Base-by-base conservation (phyloP, 2,113 vertebrate species). In the Pardalotus punctatus region DNA sequence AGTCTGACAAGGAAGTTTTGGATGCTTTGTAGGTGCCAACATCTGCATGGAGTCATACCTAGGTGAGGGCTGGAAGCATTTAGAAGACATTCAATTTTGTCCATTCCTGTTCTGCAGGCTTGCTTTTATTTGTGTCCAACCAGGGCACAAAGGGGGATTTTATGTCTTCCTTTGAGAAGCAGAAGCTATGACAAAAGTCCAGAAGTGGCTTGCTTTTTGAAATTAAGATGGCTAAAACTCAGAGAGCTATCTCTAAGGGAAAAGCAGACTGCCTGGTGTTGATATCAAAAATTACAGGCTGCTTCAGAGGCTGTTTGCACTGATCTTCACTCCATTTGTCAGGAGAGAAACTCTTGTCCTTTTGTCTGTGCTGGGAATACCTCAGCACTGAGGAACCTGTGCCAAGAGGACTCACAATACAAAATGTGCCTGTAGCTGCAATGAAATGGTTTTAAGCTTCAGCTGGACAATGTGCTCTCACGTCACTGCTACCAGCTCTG, bases 381-480 rank as follows among this genome's bases (percentile, higher is more conserved):
- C n/a, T 58, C 54, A 84, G 48, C 58, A 13, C 20, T 25, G 53
- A 54, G 45, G 28, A 40, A 11, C 38, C 22, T 67, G 51, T 40
- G 43, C 67, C 8, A 5, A 65, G 64, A 48, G 35, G 53, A 31
- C 35, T 64, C 29, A 4, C 35, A 29, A 45, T 25, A n/a, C 0
- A 11, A 73, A 78, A 43, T 12, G 6, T 4, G 3, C 67, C 72
- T 40, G 12, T 51, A 21, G 29, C 42, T 51, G 48, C 35, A 69
- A 5, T 31, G 13, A 58, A 71, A 66, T 10, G 0, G 4, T 24
- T 77, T 53, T 64, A 54, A 58, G 23, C 28, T 72, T 69, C 64
- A 60, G 22, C 36, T 51, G 65, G 60, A 60, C 40, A 78, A 38
- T 12, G 15, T 0, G 0, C 21, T 82, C 3, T 78, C 25, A 3